Conservation (phyloP, 2,888 invertebrate genomes). For the Plemyria rubiginata region DNA sequence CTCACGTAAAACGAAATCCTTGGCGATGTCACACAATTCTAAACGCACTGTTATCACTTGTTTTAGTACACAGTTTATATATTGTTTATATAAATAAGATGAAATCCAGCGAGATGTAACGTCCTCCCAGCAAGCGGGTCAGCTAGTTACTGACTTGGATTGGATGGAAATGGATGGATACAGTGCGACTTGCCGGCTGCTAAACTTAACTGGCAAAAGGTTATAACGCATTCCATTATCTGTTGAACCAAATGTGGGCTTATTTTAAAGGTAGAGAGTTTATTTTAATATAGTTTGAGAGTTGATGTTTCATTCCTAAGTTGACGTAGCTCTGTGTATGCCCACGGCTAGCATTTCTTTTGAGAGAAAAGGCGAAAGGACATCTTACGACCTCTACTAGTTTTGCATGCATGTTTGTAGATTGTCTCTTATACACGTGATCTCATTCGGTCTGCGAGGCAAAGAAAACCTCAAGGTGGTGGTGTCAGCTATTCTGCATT, state of each 20-base stretch:
- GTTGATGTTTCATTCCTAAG: slow-evolving; percentile 54
- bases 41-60: slow-evolving; percentile 51
- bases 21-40: slow-evolving; percentile 48
- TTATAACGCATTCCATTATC: slow-evolving; percentile 38
- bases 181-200: slow-evolving; percentile 56
- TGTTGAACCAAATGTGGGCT: slow-evolving; percentile 32
- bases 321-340: slow-evolving; percentile 65
- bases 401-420: slow-evolving; percentile 45
- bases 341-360: slow-evolving; percentile 78
- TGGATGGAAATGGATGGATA: slow-evolving; percentile 16
- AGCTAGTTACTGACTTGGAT: slow-evolving; percentile 65
- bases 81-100: slow-evolving; percentile 27
- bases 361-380: slow-evolving; percentile 80
- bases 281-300: slow-evolving; percentile 38
- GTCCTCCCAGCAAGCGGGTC: slow-evolving; percentile 49
- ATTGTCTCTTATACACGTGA: slow-evolving; percentile 36
- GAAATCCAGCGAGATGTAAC: slow-evolving; percentile 35
- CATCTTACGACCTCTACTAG: slow-evolving; percentile 54
- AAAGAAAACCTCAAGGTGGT: background rate
- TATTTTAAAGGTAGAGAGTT: slow-evolving; percentile 26
- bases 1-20: slow-evolving; percentile 52
- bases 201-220: slow-evolving; percentile 46
- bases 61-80: slow-evolving; percentile 46
- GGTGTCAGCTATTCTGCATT: background rate
- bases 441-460: slow-evolving; percentile 26